Evolutionary conservation across 2,113 vertebrate genomes (phyloP), one percentile per base, ranked within the genome.

Genomic region (Petromus typicus): DNA sequence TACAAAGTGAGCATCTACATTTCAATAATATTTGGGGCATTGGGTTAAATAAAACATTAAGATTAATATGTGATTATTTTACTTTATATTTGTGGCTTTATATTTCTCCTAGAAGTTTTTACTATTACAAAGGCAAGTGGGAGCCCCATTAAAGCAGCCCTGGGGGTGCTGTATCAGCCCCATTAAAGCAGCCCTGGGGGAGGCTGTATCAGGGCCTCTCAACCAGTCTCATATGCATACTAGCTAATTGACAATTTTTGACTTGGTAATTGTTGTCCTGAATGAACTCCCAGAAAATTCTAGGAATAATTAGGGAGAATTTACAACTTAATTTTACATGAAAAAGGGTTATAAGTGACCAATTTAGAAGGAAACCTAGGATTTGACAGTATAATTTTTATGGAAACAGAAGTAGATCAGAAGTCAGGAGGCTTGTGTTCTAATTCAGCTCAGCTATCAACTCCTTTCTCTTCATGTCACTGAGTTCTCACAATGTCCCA

Each of bases 271-370:
- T 85, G 94, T 75, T 87, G 10, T 94, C 64, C 40, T 89, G 87
- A 83, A 17, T 83, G 56, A 92, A 25, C 86, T 54, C 34, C 59
- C 34, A 56, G 37, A 63, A 90, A 94, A 93, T 67, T 79, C 14
- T 81, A 93, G 92, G n/a, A 88, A 23, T 84, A 86, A 73, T n/a
- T 90, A 54, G n/a, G 37, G 64, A 85, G 63, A 97, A 27, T 89
- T 92, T 95, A 27, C 32, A 89, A 64, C 40, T 95, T 91, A 91
- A 73, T 91, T 95, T 96, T 97, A 92, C 6, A 16, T 91, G 34
- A 78, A 64, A 89, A 45, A 17, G 27, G 43, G 14, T 66, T 93
- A 17, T 76, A 89, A 94, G 16, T 79, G 25, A 87, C 91, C 14
- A 87, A 2, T 94, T 80, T 95, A 86, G 25, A 97, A 89, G 86